Evolutionary conservation across 2,797 vertebrate species (phyloP).

Genomic region (Buphagus erythrorhynchus): DNA sequence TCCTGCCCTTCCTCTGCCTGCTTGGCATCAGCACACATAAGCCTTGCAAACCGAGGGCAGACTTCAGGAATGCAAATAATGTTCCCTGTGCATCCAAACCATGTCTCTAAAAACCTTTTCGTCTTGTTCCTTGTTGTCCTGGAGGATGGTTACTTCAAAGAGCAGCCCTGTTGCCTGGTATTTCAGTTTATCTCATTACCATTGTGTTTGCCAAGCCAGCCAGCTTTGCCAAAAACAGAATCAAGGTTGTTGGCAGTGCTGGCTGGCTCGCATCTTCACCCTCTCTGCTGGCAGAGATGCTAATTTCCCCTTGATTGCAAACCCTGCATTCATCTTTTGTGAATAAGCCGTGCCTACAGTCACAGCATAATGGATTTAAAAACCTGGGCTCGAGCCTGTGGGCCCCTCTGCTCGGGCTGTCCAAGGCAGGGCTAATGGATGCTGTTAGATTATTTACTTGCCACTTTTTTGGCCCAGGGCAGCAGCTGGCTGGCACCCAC

Average conservation of each 20-base stretch:
- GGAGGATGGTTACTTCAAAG: constrained; percentile 78
- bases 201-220: constrained; percentile 62
- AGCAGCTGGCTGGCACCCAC: constrained; percentile 35
- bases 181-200: constrained; percentile 73
- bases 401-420: constrained; percentile 4
- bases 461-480: constrained; percentile 50
- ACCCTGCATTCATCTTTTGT: constrained; percentile 70
- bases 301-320: constrained; percentile 75
- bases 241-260: constrained; percentile 70
- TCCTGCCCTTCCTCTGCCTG: background rate
- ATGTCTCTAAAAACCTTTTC: constrained; percentile 65
- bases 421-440: constrained; percentile 64
- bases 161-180: constrained; percentile 53
- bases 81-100: constrained; percentile 25
- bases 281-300: constrained; percentile 48
- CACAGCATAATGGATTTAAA: constrained; percentile 30
- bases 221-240: constrained; percentile 73
- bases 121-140: constrained; percentile 63
- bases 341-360: constrained; percentile 65
- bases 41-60: background rate
- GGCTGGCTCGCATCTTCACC: constrained; percentile 32
- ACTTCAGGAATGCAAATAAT: constrained; percentile 54
- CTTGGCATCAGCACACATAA: background rate
- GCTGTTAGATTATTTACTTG: constrained; percentile 66
- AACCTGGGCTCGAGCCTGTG: background rate